These are phyloP conservation scores for Abrostola triplasia DNA, from an alignment of 2,888 invertebrate genomes.

Conservation along the genomic window DNA sequence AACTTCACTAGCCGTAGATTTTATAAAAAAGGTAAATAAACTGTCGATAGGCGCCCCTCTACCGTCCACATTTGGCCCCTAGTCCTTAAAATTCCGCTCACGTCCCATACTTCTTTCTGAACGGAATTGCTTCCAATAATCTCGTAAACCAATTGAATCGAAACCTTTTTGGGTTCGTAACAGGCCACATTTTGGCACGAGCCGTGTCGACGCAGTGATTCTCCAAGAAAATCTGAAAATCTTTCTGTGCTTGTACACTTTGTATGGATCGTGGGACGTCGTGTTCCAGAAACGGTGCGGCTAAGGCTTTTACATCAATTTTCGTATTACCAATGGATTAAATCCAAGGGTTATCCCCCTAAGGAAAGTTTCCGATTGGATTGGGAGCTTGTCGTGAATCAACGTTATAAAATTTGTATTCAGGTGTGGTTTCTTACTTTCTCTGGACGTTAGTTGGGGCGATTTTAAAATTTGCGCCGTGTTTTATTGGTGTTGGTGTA, in stretches of 20 bases:
- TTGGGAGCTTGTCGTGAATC: conserved; percentile 82
- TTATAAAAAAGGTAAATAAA: conserved; percentile 74
- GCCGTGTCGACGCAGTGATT: conserved; percentile 73
- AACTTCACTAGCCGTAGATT: conserved; percentile 29
- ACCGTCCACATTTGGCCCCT: conserved; percentile 67
- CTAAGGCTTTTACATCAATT: conserved; percentile 85
- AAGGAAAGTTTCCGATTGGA: conserved; percentile 83
- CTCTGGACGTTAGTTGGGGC: conserved; percentile 73
- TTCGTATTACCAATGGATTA: conserved; percentile 88
- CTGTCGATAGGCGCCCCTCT: conserved; percentile 66
- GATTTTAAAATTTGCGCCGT: conserved; percentile 71
- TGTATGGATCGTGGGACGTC: conserved; percentile 76
- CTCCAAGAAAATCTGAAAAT: conserved; percentile 79
- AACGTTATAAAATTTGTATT: conserved; percentile 86
- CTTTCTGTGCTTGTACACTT: conserved; percentile 73
- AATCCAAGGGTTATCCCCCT: conserved; percentile 82
- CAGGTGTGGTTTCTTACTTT: conserved; percentile 78
- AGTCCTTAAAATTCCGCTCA: conserved; percentile 72
- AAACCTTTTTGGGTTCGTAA: conserved; percentile 77
- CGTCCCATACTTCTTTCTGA: conserved; percentile 85
- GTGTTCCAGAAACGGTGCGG: conserved; percentile 71
- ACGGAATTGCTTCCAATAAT: conserved; percentile 86
- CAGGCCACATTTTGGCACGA: conserved; percentile 78
- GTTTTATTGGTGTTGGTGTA: conserved; percentile 50
- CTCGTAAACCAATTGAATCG: conserved; percentile 77